A percentile compares a stretch with the other conserved stretches of the same genome.
Evolutionary conservation across 1,140 invertebrate species (phyloP).

Genomic region (Trissolcus basalis): DNA sequence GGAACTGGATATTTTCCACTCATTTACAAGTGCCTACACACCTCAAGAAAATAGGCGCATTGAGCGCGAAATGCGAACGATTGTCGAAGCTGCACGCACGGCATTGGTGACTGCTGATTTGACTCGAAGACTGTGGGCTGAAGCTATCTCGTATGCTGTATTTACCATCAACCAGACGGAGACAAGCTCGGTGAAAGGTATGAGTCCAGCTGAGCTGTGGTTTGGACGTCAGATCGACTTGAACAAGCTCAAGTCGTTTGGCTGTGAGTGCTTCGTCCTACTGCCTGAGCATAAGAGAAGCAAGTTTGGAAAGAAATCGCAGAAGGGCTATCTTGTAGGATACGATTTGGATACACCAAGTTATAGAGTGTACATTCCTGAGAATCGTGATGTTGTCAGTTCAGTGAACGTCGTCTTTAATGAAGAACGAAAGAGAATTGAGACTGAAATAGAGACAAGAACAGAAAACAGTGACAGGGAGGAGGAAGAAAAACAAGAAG

Average conservation of each 20-base stretch:
- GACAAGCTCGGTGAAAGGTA: not conserved
- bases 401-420: not conserved
- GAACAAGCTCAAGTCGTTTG: slow-evolving; percentile 1
- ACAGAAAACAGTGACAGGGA: no score
- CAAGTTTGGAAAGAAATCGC: not conserved
- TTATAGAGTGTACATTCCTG: slow-evolving; percentile 3
- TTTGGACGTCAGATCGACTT: not conserved
- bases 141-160: not conserved
- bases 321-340: not conserved
- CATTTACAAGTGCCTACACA: slow-evolving; percentile 55
- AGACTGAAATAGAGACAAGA: no score
- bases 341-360: slow-evolving; percentile 1
- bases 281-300: not conserved
- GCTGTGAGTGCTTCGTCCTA: slow-evolving; percentile 6
- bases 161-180: not conserved
- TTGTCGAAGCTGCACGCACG: not conserved
- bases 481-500: no score
- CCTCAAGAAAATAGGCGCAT: slow-evolving; percentile 17
- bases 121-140: not conserved
- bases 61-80: not conserved
- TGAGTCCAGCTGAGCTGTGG: not conserved
- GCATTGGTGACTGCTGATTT: not conserved
- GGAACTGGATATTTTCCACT: slow-evolving; percentile 46
- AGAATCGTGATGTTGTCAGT: not conserved
- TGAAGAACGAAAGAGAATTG: not conserved